These are phyloP conservation scores for Eurypyga helias DNA, from an alignment of 2,113 vertebrate genomes.

Conservation along the genomic window DNA sequence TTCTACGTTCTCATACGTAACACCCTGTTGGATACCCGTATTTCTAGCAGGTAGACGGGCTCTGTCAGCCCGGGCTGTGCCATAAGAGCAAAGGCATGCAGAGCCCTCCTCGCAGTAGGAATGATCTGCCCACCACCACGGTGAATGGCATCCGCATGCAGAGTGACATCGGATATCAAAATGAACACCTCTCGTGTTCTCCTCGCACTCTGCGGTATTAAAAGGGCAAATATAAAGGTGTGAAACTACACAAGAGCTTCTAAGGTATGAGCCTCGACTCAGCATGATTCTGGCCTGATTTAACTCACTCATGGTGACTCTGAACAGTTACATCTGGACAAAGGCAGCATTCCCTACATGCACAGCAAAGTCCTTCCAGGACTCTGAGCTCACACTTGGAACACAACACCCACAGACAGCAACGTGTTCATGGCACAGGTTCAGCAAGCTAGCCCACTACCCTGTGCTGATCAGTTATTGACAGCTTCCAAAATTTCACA, in stretches of 20 bases:
- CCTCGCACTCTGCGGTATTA: conserved; percentile 60
- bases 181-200: conserved; percentile 57
- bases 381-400: not conserved
- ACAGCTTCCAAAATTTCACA: not conserved
- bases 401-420: not conserved
- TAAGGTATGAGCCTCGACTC: not conserved
- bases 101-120: conserved; percentile 60
- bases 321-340: not conserved
- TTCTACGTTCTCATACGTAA: not conserved
- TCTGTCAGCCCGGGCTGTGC: conserved; percentile 72
- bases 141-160: conserved; percentile 68
- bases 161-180: conserved; percentile 70
- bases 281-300: not conserved
- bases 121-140: conserved; percentile 68
- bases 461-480: not conserved
- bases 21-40: conserved; percentile 34
- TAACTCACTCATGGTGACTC: not conserved
- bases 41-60: conserved; percentile 73
- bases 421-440: not conserved
- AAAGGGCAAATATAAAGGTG: not conserved
- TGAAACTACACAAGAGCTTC: not conserved
- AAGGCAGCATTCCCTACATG: not conserved
- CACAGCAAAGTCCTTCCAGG: not conserved
- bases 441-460: not conserved
- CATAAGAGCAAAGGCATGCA: conserved; percentile 48